Evolutionary conservation across 1,140 invertebrate species (phyloP).

Genomic region (Cardiocondyla obscurior): DNA sequence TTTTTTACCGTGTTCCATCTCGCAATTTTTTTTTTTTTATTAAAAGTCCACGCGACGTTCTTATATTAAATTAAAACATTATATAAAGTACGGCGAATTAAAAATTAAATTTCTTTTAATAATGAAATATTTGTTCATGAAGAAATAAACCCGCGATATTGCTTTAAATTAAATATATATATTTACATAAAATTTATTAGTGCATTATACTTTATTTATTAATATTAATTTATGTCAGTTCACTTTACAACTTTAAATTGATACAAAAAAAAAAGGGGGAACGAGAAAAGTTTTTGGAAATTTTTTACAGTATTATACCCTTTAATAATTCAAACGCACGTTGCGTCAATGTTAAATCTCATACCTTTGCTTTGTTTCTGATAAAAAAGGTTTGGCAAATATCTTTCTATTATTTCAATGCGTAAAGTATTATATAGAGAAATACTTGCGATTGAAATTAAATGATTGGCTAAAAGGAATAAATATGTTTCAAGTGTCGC

Average conservation of each 20-base stretch:
- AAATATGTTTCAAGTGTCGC: no score
- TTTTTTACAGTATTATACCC: not conserved
- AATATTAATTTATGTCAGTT: not conserved
- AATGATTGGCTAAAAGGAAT: no score
- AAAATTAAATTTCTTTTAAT: not conserved
- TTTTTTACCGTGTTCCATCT: not conserved
- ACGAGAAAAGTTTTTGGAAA: not conserved
- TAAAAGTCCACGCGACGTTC: not conserved
- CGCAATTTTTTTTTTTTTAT: not conserved
- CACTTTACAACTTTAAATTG: not conserved
- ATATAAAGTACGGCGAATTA: not conserved
- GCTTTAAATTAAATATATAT: not conserved
- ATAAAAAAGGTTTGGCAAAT: not conserved
- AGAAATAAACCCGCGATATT: not conserved
- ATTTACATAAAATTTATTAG: not conserved
- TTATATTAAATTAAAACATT: not conserved
- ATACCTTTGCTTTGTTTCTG: not conserved
- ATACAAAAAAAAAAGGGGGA: not conserved
- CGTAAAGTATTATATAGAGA: not conserved
- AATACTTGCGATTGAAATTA: not conserved
- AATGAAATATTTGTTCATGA: not conserved
- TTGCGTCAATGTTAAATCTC: not conserved
- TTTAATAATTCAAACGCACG: not conserved
- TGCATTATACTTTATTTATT: not conserved
- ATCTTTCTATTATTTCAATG: not conserved